Evolutionary conservation across 1,140 invertebrate species (phyloP), one percentile per base, ranked within the genome.

Genomic region (Neodiprion virginianus): DNA sequence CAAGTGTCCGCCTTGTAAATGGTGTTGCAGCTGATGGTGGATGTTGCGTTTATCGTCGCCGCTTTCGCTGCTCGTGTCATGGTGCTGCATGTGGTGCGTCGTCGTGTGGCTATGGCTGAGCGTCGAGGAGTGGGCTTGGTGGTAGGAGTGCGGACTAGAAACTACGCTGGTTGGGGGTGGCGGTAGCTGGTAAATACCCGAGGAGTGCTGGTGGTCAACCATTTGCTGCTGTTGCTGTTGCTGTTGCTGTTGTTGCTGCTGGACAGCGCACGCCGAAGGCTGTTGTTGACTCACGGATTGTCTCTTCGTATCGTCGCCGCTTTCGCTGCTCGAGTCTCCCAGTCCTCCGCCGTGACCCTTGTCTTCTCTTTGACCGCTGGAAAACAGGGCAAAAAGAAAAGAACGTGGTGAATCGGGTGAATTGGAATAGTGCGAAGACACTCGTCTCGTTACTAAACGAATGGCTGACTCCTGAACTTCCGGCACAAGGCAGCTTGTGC

Each of bases 131-230:
- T 88, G 86, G 71, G 80, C 79, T 72, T 86, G 86, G 68, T 88
- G 86, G 76, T 88, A 88, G 49, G 88, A 85, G 78, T 85, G 85
- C 12, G 86, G 86, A 76, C 86, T 87, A 48, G 87, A 89, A 17
- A 87, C 76, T 17, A 78, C 73, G 40, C 78, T 84, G 0, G 88
- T 86, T 48, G 87, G 84, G 1, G 86, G 88, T 10, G 83, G 74
- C n/a, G 89, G 89, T 48, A 90, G 82, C 72, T 90, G 90, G 74
- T 90, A 90, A 85, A 90, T 90, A 76, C 84, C 81, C 65, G 89
- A 85, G 1, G 85, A 79, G 69, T 87, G 85, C 69, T 85, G 83
- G 68, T 87, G 85, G n/a, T 85, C 82, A 8, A 85, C 84, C 21
- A 87, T 80, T 74, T 83, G 82, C 66, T 85, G 84, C 72, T 84